These are phyloP conservation scores for Listronotus bonariensis DNA, from an alignment of 1,140 invertebrate species.

Conservation along the genomic window DNA sequence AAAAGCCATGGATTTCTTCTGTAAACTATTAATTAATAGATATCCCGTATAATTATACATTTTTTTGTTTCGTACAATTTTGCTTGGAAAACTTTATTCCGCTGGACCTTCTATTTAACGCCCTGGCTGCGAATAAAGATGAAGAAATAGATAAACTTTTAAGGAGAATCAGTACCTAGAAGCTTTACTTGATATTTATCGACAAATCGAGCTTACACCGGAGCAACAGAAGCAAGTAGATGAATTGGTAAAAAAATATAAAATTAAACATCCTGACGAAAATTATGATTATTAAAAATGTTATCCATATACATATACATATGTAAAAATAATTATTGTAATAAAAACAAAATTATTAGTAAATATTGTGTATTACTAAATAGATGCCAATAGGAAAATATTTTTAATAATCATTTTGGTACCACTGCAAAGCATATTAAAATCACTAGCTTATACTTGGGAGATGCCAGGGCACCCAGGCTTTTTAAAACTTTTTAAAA, in stretches of 20 bases:
- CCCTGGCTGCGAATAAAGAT: conserved; percentile 57
- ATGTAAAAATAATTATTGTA: too few species aligned
- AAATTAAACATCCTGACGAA: conserved; percentile 13
- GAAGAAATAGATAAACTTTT: conserved; percentile 56
- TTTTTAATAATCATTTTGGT: too few species aligned
- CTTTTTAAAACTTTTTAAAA: too few species aligned
- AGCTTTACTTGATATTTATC: conserved; percentile 37
- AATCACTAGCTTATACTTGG: too few species aligned
- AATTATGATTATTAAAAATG: conserved; percentile 3
- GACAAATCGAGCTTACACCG: conserved; percentile 33
- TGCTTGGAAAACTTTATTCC: conserved; percentile 54
- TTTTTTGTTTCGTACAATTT: conserved; percentile 23
- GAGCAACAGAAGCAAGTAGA: conserved; percentile 39
- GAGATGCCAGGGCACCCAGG: too few species aligned
- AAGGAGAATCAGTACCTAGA: conserved; percentile 52
- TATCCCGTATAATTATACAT: too few species aligned
- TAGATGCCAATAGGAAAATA: too few species aligned
- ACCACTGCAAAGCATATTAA: too few species aligned
- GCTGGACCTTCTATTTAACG: conserved; percentile 58
- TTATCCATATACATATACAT: background rate
- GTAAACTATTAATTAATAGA: too few species aligned
- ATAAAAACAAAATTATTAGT: too few species aligned
- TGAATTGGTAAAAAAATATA: conserved; percentile 38
- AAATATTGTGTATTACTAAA: too few species aligned
- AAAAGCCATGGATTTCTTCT: too few species aligned